Conservation (phyloP, 2,797 vertebrate species). For the Gymnothorax javanicus region DNA sequence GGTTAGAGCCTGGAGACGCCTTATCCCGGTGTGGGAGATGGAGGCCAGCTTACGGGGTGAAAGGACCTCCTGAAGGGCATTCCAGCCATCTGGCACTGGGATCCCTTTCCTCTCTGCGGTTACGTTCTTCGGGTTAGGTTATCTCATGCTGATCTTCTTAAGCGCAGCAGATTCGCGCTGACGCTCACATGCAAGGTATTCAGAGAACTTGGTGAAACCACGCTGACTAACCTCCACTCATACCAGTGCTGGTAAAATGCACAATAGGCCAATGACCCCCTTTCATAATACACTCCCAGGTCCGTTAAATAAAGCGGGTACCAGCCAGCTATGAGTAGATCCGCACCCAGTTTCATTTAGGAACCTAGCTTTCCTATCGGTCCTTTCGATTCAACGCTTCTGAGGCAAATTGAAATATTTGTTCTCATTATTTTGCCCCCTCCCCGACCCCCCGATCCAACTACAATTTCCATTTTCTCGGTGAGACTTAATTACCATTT, state of each 20-base stretch:
- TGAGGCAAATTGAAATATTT: not conserved
- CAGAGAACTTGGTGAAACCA: not conserved
- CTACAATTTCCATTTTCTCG: constrained; percentile 18
- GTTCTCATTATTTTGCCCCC: not conserved
- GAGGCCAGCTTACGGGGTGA: not conserved
- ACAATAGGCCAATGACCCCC: not conserved
- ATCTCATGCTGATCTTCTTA: not conserved
- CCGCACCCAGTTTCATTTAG: not conserved
- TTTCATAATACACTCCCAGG: not conserved
- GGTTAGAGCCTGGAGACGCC: not conserved
- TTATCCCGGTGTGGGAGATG: not conserved
- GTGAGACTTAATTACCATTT: constrained; percentile 31
- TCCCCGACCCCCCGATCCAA: not conserved
- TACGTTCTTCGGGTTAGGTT: not conserved
- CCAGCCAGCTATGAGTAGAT: not conserved
- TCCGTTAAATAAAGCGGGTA: not conserved
- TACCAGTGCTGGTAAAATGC: not conserved
- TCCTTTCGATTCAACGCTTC: not conserved
- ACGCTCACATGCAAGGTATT: not conserved
- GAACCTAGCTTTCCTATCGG: not conserved
- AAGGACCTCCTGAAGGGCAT: not conserved
- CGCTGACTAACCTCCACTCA: not conserved
- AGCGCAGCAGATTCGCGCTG: not conserved
- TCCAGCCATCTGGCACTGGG: not conserved
- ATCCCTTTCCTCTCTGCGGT: not conserved